These are phyloP conservation scores for Acanthiza pusilla DNA, from an alignment of 2,797 vertebrate species.

Conservation along the genomic window DNA sequence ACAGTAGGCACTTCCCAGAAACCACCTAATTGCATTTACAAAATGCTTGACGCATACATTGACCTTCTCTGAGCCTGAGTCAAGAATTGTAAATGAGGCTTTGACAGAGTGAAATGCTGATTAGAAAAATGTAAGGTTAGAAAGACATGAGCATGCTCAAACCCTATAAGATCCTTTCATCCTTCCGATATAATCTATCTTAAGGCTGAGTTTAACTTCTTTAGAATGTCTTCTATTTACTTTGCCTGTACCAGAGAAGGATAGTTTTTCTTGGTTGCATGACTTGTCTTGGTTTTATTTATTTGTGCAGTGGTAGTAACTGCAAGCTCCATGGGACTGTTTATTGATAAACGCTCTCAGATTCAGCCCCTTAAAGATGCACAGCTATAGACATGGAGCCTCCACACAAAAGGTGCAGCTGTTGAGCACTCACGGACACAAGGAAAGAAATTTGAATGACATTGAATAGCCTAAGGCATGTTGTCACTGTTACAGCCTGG, in stretches of 20 bases:
- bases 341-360: neutral
- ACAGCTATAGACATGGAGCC: neutral
- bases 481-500: neutral
- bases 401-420: neutral
- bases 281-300: neutral
- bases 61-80: neutral
- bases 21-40: neutral
- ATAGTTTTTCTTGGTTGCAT: neutral
- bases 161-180: neutral
- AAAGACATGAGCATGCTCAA: neutral
- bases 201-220: neutral
- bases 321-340: neutral
- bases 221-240: neutral
- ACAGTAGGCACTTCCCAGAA: neutral
- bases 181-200: neutral
- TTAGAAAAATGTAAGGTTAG: neutral
- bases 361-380: neutral
- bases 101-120: neutral
- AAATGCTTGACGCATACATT: neutral
- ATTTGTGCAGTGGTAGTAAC: neutral
- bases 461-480: neutral
- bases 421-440: neutral
- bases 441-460: neutral
- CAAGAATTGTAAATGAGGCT: neutral
- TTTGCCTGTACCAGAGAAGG: neutral